Base-by-base conservation (phyloP, 2,797 vertebrate species). In the Nyctalus aviator region DNA sequence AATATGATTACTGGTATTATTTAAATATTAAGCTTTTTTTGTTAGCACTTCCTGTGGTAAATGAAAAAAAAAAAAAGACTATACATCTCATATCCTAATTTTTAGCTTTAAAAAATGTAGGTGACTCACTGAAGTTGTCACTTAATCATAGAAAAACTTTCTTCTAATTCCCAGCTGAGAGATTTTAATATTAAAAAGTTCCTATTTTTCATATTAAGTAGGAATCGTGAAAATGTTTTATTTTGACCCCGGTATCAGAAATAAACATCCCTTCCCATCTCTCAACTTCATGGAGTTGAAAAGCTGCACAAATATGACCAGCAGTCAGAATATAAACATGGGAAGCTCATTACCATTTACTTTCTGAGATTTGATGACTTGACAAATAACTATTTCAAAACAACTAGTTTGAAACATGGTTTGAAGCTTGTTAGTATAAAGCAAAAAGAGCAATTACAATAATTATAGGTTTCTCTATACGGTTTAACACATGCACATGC, bases 391-490 rank as follows among this genome's bases (percentile, higher is more conserved):
- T 97, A 97, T 97, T 97, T 93, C 97, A 96, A 97, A 97, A 97
- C 97, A 97, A 97, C 96, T 94, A 93, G 97, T 97, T 97, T 79
- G 96, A 96, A 96, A 97, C 96, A 96, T 85, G 97, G 97, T 96
- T 95, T 87, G 97, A 96, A 86, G 97, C 97, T 97, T 95, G 97
- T 96, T 97, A 97, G 97, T 97, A 97, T 97, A 95, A 97, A 96
- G 97, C 97, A 97, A 97, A 98, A 98, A 98, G 98, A 98, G 97
- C 97, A 98, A 98, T 98, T 98, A 98, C 97, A 97, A 96, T 98
- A 98, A 98, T 98, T 97, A 96, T 4, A 97, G 98, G 97, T 97
- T 98, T 98, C 97, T 97, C 97, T 96, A 88, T 97, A 97, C 94
- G 96, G 97, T 97, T 97, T 95, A 98, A 97, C 97, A 97, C 97